A percentile compares a stretch with the other conserved stretches of the same genome.
Conservation (phyloP, 23 tunicate genomes). For the Halocynthia aurantium region DNA sequence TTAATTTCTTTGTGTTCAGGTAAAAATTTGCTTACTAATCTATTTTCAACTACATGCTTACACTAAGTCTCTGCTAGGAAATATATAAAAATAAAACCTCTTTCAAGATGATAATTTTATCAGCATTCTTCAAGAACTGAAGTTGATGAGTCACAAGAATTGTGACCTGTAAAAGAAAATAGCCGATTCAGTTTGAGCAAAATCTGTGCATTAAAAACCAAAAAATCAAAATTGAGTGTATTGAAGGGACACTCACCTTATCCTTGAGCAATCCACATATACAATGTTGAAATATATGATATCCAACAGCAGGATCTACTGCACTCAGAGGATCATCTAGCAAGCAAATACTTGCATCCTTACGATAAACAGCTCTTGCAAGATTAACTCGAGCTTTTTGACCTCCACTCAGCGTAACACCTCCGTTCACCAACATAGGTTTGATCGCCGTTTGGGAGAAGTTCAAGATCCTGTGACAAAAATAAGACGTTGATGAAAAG, state of each 20-base stretch:
- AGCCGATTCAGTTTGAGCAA: background rate
- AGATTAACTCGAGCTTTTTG: conserved; percentile 94
- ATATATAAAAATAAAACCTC: conserved; percentile 37
- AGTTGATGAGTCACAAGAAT: conserved; percentile 90
- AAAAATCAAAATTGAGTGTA: too few species aligned
- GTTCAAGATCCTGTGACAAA: conserved; percentile 48
- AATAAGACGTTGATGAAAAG: background rate
- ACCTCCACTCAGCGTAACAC: conserved; percentile 93
- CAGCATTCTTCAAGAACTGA: conserved; percentile 62
- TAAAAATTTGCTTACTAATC: too few species aligned
- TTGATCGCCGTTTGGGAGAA: conserved; percentile 60
- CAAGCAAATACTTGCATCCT: conserved; percentile 35
- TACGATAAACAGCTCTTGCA: conserved; percentile 80
- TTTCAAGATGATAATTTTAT: conserved; percentile 60
- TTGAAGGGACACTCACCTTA: conserved; percentile 35
- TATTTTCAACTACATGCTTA: too few species aligned
- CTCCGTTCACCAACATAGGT: conserved; percentile 92
- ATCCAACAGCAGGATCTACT: conserved; percentile 79
- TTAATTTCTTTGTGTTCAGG: too few species aligned
- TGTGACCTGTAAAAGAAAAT: conserved; percentile 44
- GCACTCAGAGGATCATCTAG: conserved; percentile 97
- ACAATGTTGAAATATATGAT: conserved; percentile 62
- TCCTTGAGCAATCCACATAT: conserved; percentile 59
- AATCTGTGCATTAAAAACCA: too few species aligned
- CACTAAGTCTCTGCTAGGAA: too few species aligned